Evolutionary conservation across 2,113 vertebrate species (phyloP).

Genomic region (Kryptolebias marmoratus): DNA sequence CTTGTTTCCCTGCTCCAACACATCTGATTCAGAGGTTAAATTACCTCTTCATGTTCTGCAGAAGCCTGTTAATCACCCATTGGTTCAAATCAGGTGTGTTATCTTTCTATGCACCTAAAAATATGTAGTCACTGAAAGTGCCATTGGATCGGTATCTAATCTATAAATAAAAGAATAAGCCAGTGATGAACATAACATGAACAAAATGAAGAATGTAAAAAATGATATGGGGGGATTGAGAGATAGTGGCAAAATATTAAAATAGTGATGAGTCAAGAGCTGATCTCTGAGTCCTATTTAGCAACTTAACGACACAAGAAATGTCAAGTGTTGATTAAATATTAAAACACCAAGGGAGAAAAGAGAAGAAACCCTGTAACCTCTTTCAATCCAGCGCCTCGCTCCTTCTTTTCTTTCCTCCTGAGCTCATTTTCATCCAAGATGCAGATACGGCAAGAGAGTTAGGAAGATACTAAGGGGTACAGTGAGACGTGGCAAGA

Average conservation of each 20-base stretch:
- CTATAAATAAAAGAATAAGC: background rate
- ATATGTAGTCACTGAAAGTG: too few relatives aligned
- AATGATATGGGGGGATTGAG: background rate
- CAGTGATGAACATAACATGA: background rate
- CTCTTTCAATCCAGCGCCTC: background rate
- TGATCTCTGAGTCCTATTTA: conserved; percentile 51
- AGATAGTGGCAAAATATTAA: conserved; percentile 32
- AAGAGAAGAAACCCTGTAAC: conserved; percentile 17
- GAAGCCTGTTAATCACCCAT: too few relatives aligned
- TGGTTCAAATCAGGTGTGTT: too few relatives aligned
- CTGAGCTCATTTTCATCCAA: conserved; percentile 11
- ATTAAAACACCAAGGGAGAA: conserved; percentile 39
- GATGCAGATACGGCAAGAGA: conserved; percentile 16
- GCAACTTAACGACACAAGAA: conserved; percentile 32
- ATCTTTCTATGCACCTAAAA: too few relatives aligned
- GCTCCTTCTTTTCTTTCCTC: background rate
- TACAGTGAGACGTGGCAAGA: conserved; percentile 12
- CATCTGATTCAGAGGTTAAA: too few relatives aligned
- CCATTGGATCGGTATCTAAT: background rate
- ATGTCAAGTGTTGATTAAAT: conserved; percentile 50
- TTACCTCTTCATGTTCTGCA: too few relatives aligned
- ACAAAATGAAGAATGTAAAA: background rate
- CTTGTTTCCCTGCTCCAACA: too few relatives aligned
- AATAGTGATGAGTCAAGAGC: conserved; percentile 42
- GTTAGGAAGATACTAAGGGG: conserved; percentile 4